These are phyloP conservation scores for Elachura formosa DNA, from an alignment of 2,113 vertebrate species.

Conservation along the genomic window DNA sequence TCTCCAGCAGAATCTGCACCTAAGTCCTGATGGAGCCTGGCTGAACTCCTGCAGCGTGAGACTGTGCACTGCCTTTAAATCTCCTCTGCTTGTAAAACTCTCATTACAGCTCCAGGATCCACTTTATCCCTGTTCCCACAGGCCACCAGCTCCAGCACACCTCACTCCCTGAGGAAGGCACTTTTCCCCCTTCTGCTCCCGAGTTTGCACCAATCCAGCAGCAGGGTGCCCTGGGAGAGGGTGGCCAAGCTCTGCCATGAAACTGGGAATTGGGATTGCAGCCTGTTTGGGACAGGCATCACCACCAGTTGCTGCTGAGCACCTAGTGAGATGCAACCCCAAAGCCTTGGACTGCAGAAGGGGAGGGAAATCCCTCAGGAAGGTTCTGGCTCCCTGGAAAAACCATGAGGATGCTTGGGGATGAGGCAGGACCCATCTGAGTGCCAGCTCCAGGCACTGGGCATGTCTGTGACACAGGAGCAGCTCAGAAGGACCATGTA, in stretches of 20 bases:
- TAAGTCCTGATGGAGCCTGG: constrained; percentile 27
- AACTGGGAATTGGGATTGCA: neutral
- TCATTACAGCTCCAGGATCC: neutral
- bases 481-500: neutral
- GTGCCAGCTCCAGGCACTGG: neutral
- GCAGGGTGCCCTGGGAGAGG: neutral
- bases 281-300: neutral
- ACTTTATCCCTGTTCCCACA: rapidly evolving
- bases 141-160: rapidly evolving
- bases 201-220: neutral
- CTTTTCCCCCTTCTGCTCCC: neutral
- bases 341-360: neutral
- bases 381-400: neutral
- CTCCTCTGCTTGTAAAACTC: neutral
- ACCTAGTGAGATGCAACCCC: rapidly evolving
- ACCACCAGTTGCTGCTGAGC: rapidly evolving
- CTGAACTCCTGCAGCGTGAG: neutral
- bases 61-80: neutral
- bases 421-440: neutral
- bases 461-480: neutral
- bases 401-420: neutral
- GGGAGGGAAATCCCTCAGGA: neutral
- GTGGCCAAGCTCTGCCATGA: neutral
- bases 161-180: neutral
- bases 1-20: neutral